Evolutionary conservation across 1,140 invertebrate genomes (phyloP).

Genomic region (Sarcophaga bullata): DNA sequence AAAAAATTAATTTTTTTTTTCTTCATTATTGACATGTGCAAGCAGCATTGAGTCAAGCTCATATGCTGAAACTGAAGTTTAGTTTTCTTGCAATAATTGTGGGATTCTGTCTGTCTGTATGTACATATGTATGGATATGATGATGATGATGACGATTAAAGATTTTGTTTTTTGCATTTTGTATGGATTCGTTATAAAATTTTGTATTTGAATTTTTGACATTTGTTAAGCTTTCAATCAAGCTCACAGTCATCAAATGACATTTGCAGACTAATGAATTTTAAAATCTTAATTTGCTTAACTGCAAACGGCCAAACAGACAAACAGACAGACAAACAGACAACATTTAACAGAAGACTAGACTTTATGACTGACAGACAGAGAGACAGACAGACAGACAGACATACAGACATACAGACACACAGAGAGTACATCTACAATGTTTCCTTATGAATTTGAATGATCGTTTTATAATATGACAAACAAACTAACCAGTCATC

Average conservation of each 20-base stretch:
- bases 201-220: slow-evolving; percentile 50
- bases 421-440: neutral
- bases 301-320: slow-evolving; percentile 30
- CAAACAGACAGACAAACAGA: slow-evolving; percentile 38
- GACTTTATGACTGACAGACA: slow-evolving; percentile 15
- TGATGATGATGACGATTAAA: neutral
- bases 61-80: neutral
- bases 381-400: neutral
- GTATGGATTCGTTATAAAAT: too few species aligned
- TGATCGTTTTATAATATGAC: slow-evolving; percentile 34
- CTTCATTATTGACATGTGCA: too few species aligned
- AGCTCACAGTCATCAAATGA: slow-evolving; percentile 50
- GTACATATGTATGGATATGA: too few species aligned
- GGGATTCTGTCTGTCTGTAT: neutral
- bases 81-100: neutral
- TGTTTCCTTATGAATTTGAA: slow-evolving; percentile 30
- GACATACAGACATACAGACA: neutral
- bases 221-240: slow-evolving; percentile 54
- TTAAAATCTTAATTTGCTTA: slow-evolving; percentile 58
- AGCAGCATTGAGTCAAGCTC: too few species aligned
- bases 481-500: slow-evolving; percentile 1
- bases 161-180: neutral
- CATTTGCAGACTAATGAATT: slow-evolving; percentile 65
- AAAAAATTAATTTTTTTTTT: too few species aligned
- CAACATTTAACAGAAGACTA: slow-evolving; percentile 5